Evolutionary conservation across 2,888 invertebrate species (phyloP), one percentile per base, ranked within the genome.

Genomic region (Cataglyphis cursor): DNA sequence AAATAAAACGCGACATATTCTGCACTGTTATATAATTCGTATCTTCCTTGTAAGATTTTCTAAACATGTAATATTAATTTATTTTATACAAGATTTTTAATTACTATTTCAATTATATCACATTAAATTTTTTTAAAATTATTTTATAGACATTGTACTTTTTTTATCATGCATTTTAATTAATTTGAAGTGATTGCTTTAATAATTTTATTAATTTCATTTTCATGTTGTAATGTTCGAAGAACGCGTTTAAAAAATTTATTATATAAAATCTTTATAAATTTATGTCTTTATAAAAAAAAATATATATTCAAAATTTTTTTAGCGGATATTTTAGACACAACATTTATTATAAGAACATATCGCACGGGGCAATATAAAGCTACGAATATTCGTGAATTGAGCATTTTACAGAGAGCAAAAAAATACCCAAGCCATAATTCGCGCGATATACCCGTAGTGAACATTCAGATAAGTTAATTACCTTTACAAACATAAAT

Each of bases 401-500:
- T 81, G 85, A 73, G 84, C 70, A 75, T 59, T 86, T 85, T 82
- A 85, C 74, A 80, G 73, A 76, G 80, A 82, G 64, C 64, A 83
- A 87, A 89, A 89, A 86, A 89, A 64, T 18, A 35, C 35, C 12
- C 41, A 21, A 62, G 38, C 44, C 85, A 82, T 90, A 90, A 90
- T 80, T 90, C 82, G 83, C 66, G 72, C 82, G 84, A 84, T 87
- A 86, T 87, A 83, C 86, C 80, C 85, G 62, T 83, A 66, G 84
- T 66, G 83, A 78, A 82, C 85, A 81, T 83, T 84, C 82, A 90
- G 90, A 90, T 90, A 90, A 90, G 86, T 90, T 90, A 90, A 90
- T 90, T 90, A 90, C 90, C 85, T 83, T 87, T 64, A 84, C 83
- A 82, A 72, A 83, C 89, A 88, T 90, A 90, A 90, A 90, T 90